These are phyloP conservation scores for Menura novaehollandiae DNA, from an alignment of 2,113 vertebrate genomes.

Conservation along the genomic window DNA sequence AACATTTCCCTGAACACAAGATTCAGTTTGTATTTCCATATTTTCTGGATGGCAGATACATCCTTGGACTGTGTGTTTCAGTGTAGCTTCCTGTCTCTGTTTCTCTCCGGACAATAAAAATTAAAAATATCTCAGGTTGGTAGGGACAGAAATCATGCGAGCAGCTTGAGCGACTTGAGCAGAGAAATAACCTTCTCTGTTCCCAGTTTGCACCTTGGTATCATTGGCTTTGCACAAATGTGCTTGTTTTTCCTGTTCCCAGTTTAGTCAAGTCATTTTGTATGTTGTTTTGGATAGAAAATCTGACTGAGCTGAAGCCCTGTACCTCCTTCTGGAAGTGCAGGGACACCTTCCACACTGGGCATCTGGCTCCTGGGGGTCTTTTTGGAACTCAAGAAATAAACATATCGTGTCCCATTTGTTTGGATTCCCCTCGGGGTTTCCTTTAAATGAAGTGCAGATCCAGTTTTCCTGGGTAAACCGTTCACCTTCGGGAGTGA, in stretches of 20 bases:
- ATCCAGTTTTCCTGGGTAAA: constrained; percentile 51
- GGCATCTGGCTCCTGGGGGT: not conserved
- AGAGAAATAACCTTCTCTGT: not conserved
- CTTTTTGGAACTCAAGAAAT: not conserved
- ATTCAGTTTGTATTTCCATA: not conserved
- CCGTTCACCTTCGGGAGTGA: constrained; percentile 15
- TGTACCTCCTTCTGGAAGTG: not conserved
- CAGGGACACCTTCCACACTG: not conserved
- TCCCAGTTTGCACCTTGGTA: not conserved
- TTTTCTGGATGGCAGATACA: not conserved
- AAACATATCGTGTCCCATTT: constrained; percentile 26
- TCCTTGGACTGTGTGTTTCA: not conserved
- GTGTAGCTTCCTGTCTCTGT: not conserved
- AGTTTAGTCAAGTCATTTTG: not conserved
- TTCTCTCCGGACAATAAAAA: not conserved
- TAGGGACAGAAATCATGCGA: not conserved
- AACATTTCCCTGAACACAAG: not conserved
- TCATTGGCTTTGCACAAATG: not conserved
- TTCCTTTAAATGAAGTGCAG: constrained; percentile 48
- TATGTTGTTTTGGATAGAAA: not conserved
- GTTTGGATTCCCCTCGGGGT: constrained; percentile 31
- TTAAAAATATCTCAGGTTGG: not conserved
- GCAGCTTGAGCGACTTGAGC: not conserved
- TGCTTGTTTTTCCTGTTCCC: not conserved
- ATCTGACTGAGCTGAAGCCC: not conserved